Conservation (phyloP, 1,140 invertebrate genomes). For the Sarcophaga bullata region DNA sequence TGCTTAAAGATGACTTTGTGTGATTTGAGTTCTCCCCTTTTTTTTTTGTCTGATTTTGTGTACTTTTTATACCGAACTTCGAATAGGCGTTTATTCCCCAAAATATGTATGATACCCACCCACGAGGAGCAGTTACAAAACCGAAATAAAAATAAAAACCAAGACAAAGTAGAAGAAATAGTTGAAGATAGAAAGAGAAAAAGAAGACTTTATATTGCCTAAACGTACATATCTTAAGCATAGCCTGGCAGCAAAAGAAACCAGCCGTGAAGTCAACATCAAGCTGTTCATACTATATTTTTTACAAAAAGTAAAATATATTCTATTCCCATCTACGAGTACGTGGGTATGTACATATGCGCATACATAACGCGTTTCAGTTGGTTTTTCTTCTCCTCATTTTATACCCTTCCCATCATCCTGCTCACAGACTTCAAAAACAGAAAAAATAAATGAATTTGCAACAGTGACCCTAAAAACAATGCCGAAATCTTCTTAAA, state of each 20-base stretch:
- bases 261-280: too few relatives aligned
- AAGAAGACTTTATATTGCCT: background rate
- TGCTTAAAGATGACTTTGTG: constrained; percentile 33
- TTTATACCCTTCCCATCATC: background rate
- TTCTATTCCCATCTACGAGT: constrained; percentile 6
- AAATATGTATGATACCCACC: constrained; percentile 41
- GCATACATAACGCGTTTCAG: constrained; percentile 2
- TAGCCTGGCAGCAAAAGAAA: constrained; percentile 23
- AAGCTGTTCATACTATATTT: background rate
- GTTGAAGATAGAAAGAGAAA: background rate
- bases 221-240: background rate
- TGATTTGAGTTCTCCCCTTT: background rate
- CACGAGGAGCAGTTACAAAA: constrained; percentile 31
- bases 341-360: background rate
- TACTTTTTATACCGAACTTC: background rate
- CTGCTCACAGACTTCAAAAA: too few relatives aligned
- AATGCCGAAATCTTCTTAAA: background rate
- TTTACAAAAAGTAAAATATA: background rate
- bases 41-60: constrained; percentile 20
- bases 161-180: background rate
- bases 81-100: constrained; percentile 34
- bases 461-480: constrained; percentile 29
- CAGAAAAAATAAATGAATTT: too few relatives aligned
- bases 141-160: background rate
- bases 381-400: background rate